phyloP scores from a whole-genome alignment of 2,888 invertebrate genomes.

The Cosmorhoe ocellata region DNA sequence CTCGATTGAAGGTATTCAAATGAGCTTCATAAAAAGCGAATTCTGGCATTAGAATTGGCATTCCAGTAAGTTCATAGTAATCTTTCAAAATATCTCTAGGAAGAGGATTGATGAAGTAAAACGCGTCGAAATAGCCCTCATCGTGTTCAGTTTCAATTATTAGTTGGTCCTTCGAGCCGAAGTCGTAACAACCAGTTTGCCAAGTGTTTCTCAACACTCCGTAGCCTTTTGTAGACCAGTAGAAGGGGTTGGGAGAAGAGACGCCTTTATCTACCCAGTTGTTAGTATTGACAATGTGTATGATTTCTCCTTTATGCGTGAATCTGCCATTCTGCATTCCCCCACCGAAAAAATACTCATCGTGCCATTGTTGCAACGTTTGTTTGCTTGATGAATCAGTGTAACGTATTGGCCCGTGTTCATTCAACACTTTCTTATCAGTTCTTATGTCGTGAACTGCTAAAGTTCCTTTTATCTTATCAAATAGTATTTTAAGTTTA shows the following conservation, averaged over 20 bases:
- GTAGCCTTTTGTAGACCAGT: conserved; percentile 71
- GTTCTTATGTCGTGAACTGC: conserved; percentile 55
- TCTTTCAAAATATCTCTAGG: conserved; percentile 63
- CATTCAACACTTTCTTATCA: conserved; percentile 59
- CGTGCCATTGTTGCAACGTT: conserved; percentile 48
- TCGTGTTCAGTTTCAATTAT: conserved; percentile 50
- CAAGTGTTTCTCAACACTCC: conserved; percentile 71
- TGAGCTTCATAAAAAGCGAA: conserved; percentile 74
- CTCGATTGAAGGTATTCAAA: conserved; percentile 72
- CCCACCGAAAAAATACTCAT: conserved; percentile 71
- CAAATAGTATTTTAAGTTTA: conserved; percentile 58
- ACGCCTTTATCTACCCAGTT: conserved; percentile 69
- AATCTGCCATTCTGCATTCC: conserved; percentile 77
- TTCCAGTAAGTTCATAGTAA: conserved; percentile 71
- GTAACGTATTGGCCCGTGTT: conserved; percentile 56
- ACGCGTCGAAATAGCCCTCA: conserved; percentile 62
- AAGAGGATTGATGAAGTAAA: conserved; percentile 60
- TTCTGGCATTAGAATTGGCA: conserved; percentile 68
- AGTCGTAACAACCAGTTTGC: conserved; percentile 67
- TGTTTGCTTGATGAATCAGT: conserved; percentile 49
- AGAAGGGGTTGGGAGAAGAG: conserved; percentile 71
- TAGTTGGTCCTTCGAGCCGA: conserved; percentile 47
- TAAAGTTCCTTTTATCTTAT: conserved; percentile 60
- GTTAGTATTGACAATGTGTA: conserved; percentile 64
- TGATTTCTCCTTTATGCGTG: conserved; percentile 64